Evolutionary conservation across 1,140 invertebrate species (phyloP).

Genomic region (Drosophila kohkoa): DNA sequence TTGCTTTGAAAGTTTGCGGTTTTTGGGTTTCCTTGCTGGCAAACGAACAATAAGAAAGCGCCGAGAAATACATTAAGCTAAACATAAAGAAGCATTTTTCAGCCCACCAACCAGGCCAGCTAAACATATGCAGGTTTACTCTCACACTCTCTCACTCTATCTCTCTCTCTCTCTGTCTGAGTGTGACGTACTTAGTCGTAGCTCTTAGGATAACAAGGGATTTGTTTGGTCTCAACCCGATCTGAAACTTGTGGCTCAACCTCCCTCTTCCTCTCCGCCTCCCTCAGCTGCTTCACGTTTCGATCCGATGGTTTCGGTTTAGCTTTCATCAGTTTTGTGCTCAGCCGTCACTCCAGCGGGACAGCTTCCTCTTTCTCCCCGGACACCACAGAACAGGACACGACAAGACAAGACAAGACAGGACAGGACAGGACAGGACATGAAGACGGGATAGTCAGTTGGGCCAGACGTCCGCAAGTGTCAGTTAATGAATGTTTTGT

Average conservation of each 20-base stretch:
- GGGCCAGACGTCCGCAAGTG: conserved; percentile 43
- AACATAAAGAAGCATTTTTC: conserved; percentile 64
- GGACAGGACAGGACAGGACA: too few relatives aligned
- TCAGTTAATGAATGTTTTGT: conserved; percentile 70
- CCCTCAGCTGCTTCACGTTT: neutral
- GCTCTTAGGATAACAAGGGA: conserved; percentile 63
- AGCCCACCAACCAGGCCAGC: conserved; percentile 45
- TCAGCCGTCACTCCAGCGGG: conserved; percentile 36
- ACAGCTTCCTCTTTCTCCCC: conserved; percentile 21
- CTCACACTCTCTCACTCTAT: too few relatives aligned
- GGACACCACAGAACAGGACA: too few relatives aligned
- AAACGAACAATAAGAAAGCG: conserved; percentile 64
- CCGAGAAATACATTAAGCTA: conserved; percentile 70
- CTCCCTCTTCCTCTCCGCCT: neutral
- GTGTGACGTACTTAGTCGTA: conserved; percentile 48
- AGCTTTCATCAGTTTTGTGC: conserved; percentile 52
- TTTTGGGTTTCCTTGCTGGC: conserved; percentile 59
- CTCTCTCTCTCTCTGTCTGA: neutral
- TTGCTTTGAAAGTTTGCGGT: conserved; percentile 69
- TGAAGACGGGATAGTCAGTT: neutral
- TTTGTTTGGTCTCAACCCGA: conserved; percentile 61
- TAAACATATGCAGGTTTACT: conserved; percentile 41
- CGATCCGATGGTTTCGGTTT: conserved; percentile 4
- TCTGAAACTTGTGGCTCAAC: conserved; percentile 16
- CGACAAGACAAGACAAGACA: too few relatives aligned